Evolutionary conservation across 2,888 invertebrate genomes (phyloP).

Genomic region (Agonopterix arenella): DNA sequence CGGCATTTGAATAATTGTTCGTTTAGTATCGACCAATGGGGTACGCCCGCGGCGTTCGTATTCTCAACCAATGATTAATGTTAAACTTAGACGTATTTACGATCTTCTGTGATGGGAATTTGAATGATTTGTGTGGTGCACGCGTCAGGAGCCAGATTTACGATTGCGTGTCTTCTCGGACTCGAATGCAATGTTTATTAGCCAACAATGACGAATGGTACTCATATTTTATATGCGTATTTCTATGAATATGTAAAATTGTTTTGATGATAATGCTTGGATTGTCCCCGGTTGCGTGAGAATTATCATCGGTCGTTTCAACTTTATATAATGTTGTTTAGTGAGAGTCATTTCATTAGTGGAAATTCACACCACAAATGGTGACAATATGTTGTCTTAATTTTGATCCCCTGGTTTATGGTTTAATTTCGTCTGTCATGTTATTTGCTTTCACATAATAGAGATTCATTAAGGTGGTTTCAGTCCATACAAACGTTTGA

Average conservation of each 20-base stretch:
- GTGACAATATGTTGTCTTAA: too few species aligned
- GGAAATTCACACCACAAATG: too few species aligned
- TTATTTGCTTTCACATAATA: too few species aligned
- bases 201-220: slow-evolving; percentile 45
- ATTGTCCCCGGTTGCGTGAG: too few species aligned
- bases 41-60: slow-evolving; percentile 54
- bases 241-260: slow-evolving; percentile 43
- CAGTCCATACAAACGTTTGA: too few species aligned
- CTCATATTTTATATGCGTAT: slow-evolving; percentile 43
- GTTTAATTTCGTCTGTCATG: too few species aligned
- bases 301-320: too few species aligned
- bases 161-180: slow-evolving; percentile 45
- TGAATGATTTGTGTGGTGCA: slow-evolving; percentile 66
- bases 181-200: slow-evolving; percentile 35
- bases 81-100: slow-evolving; percentile 56
- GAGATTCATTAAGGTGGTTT: too few species aligned
- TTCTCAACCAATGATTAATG: slow-evolving; percentile 68
- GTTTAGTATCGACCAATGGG: slow-evolving; percentile 60
- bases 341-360: too few species aligned
- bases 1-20: slow-evolving; percentile 73
- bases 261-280: neutral
- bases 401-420: too few species aligned
- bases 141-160: slow-evolving; percentile 59
- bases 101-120: slow-evolving; percentile 51
- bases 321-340: too few species aligned